Evolutionary conservation across 2,888 invertebrate genomes (phyloP).

Genomic region (Clusia tigrina): DNA sequence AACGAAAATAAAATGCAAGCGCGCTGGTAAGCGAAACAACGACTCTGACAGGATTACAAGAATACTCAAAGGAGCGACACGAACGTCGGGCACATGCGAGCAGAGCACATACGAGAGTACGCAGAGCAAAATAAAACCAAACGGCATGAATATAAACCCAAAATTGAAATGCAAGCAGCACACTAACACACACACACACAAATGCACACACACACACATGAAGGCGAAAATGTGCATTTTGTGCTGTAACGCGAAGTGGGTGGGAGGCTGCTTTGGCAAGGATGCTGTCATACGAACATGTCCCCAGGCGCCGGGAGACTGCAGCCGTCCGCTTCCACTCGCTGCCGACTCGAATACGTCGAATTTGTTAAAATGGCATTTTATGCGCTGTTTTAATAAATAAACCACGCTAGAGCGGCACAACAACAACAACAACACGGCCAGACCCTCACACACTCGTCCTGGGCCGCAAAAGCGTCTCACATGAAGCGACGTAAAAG

Average conservation of each 20-base stretch:
- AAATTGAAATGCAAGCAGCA: slow-evolving; percentile 6
- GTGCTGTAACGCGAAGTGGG: too few species aligned
- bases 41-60: slow-evolving; percentile 52
- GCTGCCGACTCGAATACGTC: background rate
- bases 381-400: slow-evolving; percentile 23
- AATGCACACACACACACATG: background rate
- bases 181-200: background rate
- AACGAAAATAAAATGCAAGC: slow-evolving; percentile 57
- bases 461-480: too few species aligned
- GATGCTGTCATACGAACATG: too few species aligned
- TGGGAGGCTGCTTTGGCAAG: too few species aligned
- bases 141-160: slow-evolving; percentile 4
- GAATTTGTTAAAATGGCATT: slow-evolving; percentile 23
- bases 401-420: slow-evolving; percentile 7
- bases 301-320: too few species aligned
- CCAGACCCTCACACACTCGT: too few species aligned
- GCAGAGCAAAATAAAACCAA: background rate
- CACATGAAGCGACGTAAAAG: too few species aligned
- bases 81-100: slow-evolving; percentile 35
- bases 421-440: background rate
- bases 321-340: too few species aligned
- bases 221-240: background rate
- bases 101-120: slow-evolving; percentile 3
- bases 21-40: background rate
- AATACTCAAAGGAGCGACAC: slow-evolving; percentile 50